These are phyloP conservation scores for Oophaga sylvatica DNA, from an alignment of 2,797 vertebrate species.

Conservation along the genomic window DNA sequence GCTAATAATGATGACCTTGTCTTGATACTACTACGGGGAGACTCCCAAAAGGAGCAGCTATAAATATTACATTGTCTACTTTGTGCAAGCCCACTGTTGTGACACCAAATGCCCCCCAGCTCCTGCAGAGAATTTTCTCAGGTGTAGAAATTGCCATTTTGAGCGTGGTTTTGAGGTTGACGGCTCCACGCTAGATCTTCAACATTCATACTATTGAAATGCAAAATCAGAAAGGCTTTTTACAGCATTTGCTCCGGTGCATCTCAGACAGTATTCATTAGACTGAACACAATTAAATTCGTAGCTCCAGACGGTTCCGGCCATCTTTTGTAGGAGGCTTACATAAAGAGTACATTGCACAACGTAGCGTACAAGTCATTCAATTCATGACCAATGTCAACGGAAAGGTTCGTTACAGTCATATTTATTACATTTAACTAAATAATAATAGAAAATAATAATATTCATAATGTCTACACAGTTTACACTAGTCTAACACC, in stretches of 20 bases:
- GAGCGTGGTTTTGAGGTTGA: conserved; percentile 26
- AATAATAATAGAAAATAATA: too few relatives aligned
- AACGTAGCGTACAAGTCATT: background rate
- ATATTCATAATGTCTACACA: too few relatives aligned
- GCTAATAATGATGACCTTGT: conserved; percentile 44
- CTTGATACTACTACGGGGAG: conserved; percentile 34
- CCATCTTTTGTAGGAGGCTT: conserved; percentile 51
- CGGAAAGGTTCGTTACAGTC: background rate
- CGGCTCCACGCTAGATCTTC: background rate
- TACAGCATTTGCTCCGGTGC: conserved; percentile 51
- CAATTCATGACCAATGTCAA: background rate
- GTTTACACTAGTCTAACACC: too few relatives aligned
- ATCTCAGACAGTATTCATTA: conserved; percentile 59
- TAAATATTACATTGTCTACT: conserved; percentile 39
- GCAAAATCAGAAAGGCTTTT: conserved; percentile 63
- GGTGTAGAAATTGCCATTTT: conserved; percentile 29
- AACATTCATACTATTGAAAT: conserved; percentile 39
- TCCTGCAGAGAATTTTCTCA: conserved; percentile 8
- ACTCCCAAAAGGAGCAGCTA: conserved; percentile 31
- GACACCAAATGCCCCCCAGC: conserved; percentile 12
- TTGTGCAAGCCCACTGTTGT: conserved; percentile 11
- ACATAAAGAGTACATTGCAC: background rate
- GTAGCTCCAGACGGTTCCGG: conserved; percentile 65
- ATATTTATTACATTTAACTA: too few relatives aligned
- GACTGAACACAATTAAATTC: conserved; percentile 29